phyloP scores from a whole-genome alignment of 2,797 vertebrate species.

The Pseudochromis fuscus region DNA sequence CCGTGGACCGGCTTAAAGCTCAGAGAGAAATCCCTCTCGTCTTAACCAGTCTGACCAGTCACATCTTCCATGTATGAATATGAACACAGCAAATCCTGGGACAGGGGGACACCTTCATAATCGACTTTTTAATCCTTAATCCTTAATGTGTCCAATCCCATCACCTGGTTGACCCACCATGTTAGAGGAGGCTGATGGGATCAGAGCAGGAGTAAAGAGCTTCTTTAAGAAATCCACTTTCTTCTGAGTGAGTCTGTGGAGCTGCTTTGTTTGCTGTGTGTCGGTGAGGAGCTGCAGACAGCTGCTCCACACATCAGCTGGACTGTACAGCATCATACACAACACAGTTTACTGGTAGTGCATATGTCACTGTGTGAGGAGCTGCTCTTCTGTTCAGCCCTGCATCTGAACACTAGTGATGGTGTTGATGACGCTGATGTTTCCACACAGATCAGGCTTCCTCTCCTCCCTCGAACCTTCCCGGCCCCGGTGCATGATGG shows the following conservation, averaged over 20 bases:
- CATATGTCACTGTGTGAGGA: no score
- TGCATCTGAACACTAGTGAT: no score
- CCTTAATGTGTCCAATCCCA: conserved; percentile 75
- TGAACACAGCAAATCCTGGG: conserved; percentile 69
- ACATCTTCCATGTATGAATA: conserved; percentile 70
- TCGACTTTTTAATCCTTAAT: conserved; percentile 78
- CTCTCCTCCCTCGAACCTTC: conserved; percentile 29
- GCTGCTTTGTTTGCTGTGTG: conserved; percentile 37
- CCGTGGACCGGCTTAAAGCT: conserved; percentile 60
- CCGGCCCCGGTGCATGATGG: conserved; percentile 46
- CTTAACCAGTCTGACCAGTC: conserved; percentile 75
- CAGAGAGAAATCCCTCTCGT: conserved; percentile 56
- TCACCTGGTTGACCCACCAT: conserved; percentile 72
- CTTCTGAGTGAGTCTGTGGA: conserved; percentile 1
- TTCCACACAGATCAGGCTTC: conserved; percentile 45
- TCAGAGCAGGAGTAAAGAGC: conserved; percentile 61
- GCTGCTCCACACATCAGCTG: no score
- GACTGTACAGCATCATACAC: no score
- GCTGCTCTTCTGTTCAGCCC: no score
- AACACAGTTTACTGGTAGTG: no score
- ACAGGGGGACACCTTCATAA: conserved; percentile 60
- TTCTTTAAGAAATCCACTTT: conserved; percentile 52
- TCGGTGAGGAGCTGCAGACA: no score
- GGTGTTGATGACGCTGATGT: no score
- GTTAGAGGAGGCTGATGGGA: conserved; percentile 66